Evolutionary conservation across 2,113 vertebrate genomes (phyloP).

Genomic region (Chitala chitala): DNA sequence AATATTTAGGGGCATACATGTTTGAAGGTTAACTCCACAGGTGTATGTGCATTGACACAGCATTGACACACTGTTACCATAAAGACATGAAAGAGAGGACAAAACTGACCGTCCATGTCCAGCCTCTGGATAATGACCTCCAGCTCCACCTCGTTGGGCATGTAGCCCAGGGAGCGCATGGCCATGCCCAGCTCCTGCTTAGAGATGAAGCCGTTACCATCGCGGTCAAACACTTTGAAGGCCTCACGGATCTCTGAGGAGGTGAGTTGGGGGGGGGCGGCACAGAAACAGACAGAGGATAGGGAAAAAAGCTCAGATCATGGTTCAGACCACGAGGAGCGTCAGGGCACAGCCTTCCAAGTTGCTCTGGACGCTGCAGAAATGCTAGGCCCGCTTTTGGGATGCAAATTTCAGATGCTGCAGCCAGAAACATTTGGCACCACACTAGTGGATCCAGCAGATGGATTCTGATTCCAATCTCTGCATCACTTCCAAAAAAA

Average conservation of each 20-base stretch:
- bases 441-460: background rate
- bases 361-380: too few species aligned
- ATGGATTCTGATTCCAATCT: background rate
- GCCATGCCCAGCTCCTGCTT: slow-evolving; percentile 82
- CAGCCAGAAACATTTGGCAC: background rate
- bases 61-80: background rate
- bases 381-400: too few species aligned
- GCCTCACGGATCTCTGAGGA: slow-evolving; percentile 76
- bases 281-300: background rate
- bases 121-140: slow-evolving; percentile 82
- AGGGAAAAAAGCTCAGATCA: too few species aligned
- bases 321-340: too few species aligned
- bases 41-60: background rate
- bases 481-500: background rate
- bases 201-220: slow-evolving; percentile 83
- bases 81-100: background rate
- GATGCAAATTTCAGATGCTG: too few species aligned
- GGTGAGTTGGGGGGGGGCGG: rapidly evolving
- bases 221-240: slow-evolving; percentile 80
- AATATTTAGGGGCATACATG: background rate
- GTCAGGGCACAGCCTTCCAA: too few species aligned
- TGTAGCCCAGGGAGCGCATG: slow-evolving; percentile 82
- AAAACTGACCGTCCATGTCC: slow-evolving; percentile 76
- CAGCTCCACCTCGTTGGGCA: slow-evolving; percentile 84
- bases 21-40: too few species aligned